Evolutionary conservation across 2,113 vertebrate species (phyloP), one percentile per base, ranked within the genome.

Genomic region (Pedionomus torquatus): DNA sequence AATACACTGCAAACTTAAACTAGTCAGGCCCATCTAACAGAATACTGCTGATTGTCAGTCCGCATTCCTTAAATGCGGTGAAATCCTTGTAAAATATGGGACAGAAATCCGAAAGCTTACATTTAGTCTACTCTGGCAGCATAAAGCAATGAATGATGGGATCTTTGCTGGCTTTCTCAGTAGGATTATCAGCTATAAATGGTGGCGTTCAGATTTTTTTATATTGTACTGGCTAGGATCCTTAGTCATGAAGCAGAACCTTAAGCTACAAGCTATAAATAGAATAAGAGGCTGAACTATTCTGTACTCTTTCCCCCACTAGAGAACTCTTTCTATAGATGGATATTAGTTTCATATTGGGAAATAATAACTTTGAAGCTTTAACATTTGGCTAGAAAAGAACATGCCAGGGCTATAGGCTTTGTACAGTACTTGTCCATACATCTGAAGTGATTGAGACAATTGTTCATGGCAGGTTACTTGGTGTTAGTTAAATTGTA

Each of bases 111-210:
- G 91, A 39, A 92, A 79, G 80, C 77, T 96, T 92, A 69, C 84
- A 89, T 89, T 69, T 48, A 81, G 54, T 85, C 82, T 80, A 11
- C 66, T 92, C 39, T 84, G 77, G 74, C 66, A 94, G 83, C 49
- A 74, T 85, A 91, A 94, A 96, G 96, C 63, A 93, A 2, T 92
- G 83, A 87, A 77, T 92, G 94, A 95, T 97, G 91, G 92, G 70
- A 72, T 96, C 70, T 90, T 89, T 93, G 66, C 17, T 51, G 80
- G n/a, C 74, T 96, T 93, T 89, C 72, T 96, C 83, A 82, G 92
- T 80, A 87, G 91, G 81, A 94, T 93, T 95, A 95, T 87, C 83
- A 83, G 74, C 83, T 95, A 54, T 82, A 92, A 84, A 80, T 87
- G 77, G 74, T 94, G 84, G 87, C 44, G 24, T 37, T 84, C 83